Conservation (phyloP, 2,797 vertebrate genomes). For the Enteromius afrohamiltoni region DNA sequence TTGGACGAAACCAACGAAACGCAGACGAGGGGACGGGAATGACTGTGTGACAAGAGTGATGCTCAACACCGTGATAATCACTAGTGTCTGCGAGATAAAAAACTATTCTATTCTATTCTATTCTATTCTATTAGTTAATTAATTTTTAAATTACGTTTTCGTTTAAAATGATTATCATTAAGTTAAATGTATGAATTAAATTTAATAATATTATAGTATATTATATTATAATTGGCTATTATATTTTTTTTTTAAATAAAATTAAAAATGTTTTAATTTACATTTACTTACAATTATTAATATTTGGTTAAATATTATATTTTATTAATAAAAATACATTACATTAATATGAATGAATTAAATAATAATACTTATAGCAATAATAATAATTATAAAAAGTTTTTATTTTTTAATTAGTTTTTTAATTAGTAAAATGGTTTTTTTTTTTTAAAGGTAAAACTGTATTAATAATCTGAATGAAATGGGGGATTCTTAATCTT, state of each 20-base stretch:
- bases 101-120: neutral
- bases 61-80: neutral
- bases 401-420: no score
- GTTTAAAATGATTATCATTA: no score
- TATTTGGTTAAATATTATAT: neutral
- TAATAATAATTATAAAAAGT: neutral
- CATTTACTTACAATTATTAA: neutral
- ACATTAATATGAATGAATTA: neutral
- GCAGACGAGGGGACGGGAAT: conserved; percentile 59
- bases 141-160: no score
- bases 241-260: no score
- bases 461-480: neutral
- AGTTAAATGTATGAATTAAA: no score
- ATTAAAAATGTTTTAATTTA: no score
- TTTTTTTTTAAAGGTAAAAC: neutral
- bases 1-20: conserved; percentile 72
- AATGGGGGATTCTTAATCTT: no score
- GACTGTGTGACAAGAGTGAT: conserved; percentile 14
- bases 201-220: no score
- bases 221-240: no score
- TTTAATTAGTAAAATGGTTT: no score
- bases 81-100: neutral
- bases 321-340: neutral
- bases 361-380: neutral
- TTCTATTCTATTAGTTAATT: neutral